Base-by-base conservation (phyloP, 2,113 vertebrate genomes). In the Antennarius striatus region DNA sequence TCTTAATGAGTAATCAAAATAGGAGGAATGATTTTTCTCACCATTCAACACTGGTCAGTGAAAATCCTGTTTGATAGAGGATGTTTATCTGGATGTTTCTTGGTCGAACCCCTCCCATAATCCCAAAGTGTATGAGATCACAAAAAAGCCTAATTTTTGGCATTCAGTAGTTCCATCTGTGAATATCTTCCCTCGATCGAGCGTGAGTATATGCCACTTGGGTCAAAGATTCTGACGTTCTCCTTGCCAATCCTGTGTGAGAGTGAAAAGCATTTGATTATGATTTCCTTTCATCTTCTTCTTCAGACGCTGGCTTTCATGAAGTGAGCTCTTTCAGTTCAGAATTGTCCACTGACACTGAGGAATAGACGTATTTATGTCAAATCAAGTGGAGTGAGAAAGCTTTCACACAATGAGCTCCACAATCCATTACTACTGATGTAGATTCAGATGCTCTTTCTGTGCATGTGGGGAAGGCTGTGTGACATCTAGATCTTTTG, bases 281-380 rank as follows among this genome's bases (percentile, higher is more conserved):
- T 77, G 71, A 56, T 71, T 82, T 71, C 49, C 43, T 86, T 83
- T 73, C 77, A 77, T 89, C 80, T 68, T 53, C 56, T 57, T 66
- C 70, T 75, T 75, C 88, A 86, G 84, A 82, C 85, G 71, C 59
- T 73, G 64, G 66, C 71, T 86, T 75, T 86, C 74, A 82, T 79
- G 81, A 77, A 74, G 71, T 53, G 28, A 13, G 57, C 57, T 65
- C 80, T 82, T 69, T 81, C 57, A 70, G 28, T 58, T 45, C 2
- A n/a, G 71, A 76, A 78, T 82, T 79, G 77, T 79, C 69, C 67
- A 17, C 52, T 51, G 67, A 65, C 72, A 53, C 74, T 17, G 54
- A 64, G 62, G 74, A 82, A 70, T 61, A 73, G 78, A 77, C 68
- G 74, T 57, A 51, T 78, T 70, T 54, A 30, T 78, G 52, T 75